Evolutionary conservation across 1,140 invertebrate species (phyloP).

Genomic region (Ceratoteleas bidentatus): DNA sequence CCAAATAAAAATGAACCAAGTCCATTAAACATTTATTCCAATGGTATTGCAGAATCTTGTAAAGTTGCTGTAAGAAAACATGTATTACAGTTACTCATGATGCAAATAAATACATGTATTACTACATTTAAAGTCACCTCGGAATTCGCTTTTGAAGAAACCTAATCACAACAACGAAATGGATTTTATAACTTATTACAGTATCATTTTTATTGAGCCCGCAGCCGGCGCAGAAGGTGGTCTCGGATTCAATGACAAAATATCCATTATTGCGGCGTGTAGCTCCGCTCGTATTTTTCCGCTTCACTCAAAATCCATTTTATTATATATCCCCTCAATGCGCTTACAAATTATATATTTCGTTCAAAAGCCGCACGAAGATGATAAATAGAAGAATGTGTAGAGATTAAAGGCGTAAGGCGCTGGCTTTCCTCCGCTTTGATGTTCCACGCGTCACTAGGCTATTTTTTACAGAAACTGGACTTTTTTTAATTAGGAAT

Average conservation of each 20-base stretch:
- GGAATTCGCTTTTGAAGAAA: conserved; percentile 16
- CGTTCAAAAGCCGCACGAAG: conserved; percentile 47
- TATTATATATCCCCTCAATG: conserved; percentile 54
- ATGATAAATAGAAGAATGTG: conserved; percentile 61
- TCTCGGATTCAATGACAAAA: conserved; percentile 59
- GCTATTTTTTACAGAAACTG: too few relatives aligned
- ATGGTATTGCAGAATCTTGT: too few relatives aligned
- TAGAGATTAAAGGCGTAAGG: too few relatives aligned
- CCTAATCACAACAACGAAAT: conserved; percentile 31
- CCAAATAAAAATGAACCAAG: too few relatives aligned
- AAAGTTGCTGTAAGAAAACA: too few relatives aligned
- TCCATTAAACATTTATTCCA: too few relatives aligned
- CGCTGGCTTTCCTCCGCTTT: too few relatives aligned
- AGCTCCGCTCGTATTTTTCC: conserved; percentile 42
- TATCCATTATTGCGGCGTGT: conserved; percentile 59
- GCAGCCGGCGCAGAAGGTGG: conserved; percentile 46
- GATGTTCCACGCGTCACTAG: too few relatives aligned
- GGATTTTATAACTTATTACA: conserved; percentile 53
- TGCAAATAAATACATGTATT: too few relatives aligned
- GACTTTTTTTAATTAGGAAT: too few relatives aligned
- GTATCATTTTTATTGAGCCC: conserved; percentile 55
- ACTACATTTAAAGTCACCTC: too few relatives aligned
- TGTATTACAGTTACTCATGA: too few relatives aligned
- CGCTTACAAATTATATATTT: conserved; percentile 64
- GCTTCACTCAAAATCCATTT: conserved; percentile 53